phyloP scores from a whole-genome alignment of 2,888 invertebrate species.

The Latheticus oryzae region DNA sequence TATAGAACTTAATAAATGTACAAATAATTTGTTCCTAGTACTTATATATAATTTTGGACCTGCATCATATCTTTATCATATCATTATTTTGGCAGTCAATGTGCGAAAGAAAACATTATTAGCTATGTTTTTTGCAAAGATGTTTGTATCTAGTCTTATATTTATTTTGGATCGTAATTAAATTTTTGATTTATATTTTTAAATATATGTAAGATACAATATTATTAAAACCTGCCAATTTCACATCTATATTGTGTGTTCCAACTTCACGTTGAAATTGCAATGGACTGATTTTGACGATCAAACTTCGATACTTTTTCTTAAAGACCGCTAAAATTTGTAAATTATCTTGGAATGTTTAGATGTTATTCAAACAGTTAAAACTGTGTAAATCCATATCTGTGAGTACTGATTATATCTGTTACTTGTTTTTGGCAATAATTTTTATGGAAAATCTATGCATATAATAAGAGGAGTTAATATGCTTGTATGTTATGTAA shows the following conservation, averaged over 20 bases:
- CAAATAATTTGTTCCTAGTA: constrained; percentile 41
- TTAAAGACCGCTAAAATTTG: constrained; percentile 35
- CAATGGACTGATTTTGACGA: constrained; percentile 17
- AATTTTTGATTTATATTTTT: constrained; percentile 12
- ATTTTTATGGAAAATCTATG: constrained; percentile 25
- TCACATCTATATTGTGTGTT: constrained; percentile 13
- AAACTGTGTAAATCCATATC: constrained; percentile 33
- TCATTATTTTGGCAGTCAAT: constrained; percentile 39
- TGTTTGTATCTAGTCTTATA: constrained; percentile 48
- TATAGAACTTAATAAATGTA: constrained; percentile 13
- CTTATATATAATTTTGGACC: constrained; percentile 31
- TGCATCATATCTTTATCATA: constrained; percentile 22
- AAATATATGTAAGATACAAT: constrained; percentile 15
- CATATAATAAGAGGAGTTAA: constrained; percentile 38
- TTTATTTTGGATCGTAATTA: constrained; percentile 32
- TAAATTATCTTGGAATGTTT: constrained; percentile 34
- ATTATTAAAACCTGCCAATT: constrained; percentile 33
- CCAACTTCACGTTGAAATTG: constrained; percentile 10
- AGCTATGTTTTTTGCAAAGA: constrained; percentile 37
- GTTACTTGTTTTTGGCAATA: constrained; percentile 29
- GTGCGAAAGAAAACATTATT: constrained; percentile 22
- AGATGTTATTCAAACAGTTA: constrained; percentile 39
- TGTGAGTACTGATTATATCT: constrained; percentile 31
- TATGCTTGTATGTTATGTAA: constrained; percentile 46
- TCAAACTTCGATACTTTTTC: constrained; percentile 12